A percentile compares a stretch with the other conserved stretches of the same genome.
These are phyloP conservation scores for Willowsia nigromaculata DNA, from an alignment of 2,888 invertebrate species.

Conservation along the genomic window DNA sequence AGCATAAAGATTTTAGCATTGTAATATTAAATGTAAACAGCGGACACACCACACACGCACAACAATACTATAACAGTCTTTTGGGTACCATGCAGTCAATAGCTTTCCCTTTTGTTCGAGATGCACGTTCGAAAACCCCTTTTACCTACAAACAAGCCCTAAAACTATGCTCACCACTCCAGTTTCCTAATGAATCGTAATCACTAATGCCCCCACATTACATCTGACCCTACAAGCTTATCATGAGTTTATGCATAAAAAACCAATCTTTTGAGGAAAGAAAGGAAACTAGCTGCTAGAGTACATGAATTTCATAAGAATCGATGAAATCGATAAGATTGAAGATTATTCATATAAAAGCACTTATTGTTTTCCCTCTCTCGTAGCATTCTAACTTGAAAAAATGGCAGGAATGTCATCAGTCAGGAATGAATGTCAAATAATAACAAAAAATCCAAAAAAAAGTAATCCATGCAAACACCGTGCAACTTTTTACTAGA, in stretches of 20 bases:
- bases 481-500: constrained; percentile 41
- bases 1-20: not conserved
- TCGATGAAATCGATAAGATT: too few species aligned
- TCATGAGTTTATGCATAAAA: too few species aligned
- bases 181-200: too few species aligned
- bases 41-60: constrained; percentile 6
- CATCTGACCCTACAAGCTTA: not conserved
- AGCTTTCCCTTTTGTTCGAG: not conserved
- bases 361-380: too few species aligned
- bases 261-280: too few species aligned
- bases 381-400: too few species aligned
- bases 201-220: not conserved
- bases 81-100: constrained; percentile 16
- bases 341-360: too few species aligned
- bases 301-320: too few species aligned
- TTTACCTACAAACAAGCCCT: not conserved
- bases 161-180: not conserved
- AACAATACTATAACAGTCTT: not conserved
- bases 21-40: not conserved
- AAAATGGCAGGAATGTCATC: not conserved
- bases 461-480: constrained; percentile 23
- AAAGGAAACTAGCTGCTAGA: too few species aligned
- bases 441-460: constrained; percentile 6
- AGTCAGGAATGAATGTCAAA: not conserved
- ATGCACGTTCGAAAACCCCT: too few species aligned